Evolutionary conservation across 1,140 invertebrate genomes (phyloP), one percentile per base, ranked within the genome.

Genomic region (Drosophila baimaii): DNA sequence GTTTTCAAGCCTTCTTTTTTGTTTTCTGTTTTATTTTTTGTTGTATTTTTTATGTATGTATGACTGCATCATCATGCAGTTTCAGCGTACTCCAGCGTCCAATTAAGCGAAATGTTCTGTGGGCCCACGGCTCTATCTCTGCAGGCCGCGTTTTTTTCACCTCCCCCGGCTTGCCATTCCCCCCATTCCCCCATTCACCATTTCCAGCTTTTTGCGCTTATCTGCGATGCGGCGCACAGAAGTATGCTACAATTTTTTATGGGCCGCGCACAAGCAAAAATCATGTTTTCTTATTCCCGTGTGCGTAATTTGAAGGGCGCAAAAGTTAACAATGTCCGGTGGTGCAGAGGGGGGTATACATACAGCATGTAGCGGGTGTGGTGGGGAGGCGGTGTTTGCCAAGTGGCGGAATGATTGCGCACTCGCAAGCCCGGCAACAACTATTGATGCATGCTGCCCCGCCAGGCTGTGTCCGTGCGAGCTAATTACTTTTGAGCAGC

Each of bases 241-340:
- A 86, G 83, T 88, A 79, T 79, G 83, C 83, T 79, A 86, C 83
- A 88, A 88, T 86, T 88, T 86, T 86, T 86, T 86, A 86, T 88
- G 76, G 72, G 72, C 77, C 76, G 75, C 83, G 80, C 80, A 88
- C 83, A 89, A 89, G 84, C 83, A 88, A 88, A 88, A 88, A 88
- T 88, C 83, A 88, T 88, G 83, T 88, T 88, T 88, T 82, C 83
- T 88, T 88, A 88, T 88, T 88, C 83, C 83, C 83, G 83, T 83
- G 83, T 89, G 83, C 84, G 83, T 88, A 89, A 88, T 88, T 88
- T 88, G 76, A 74, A 76, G 80, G 71, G 71, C 76, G 78, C 59
- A 80, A 85, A 68, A 83, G 84, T 88, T 79, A 88, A 83, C 58
- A 56, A 54, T 55, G 54, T 66, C 55, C 69, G 57, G 54, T 56